These are phyloP conservation scores for Ceraclea dissimilis DNA, from an alignment of 2,888 invertebrate species.

Conservation along the genomic window DNA sequence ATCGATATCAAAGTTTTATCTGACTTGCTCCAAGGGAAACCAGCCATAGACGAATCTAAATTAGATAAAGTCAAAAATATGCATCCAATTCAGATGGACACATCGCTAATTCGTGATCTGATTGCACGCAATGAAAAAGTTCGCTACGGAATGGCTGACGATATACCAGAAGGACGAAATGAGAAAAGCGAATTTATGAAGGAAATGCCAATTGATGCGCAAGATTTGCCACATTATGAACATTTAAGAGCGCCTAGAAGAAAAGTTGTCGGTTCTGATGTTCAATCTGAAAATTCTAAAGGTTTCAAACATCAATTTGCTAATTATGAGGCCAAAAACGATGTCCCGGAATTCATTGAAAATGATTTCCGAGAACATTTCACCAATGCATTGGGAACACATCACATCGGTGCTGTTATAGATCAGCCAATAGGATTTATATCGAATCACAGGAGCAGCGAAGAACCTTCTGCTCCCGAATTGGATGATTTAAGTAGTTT, in stretches of 20 bases:
- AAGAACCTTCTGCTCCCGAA: conserved; percentile 6
- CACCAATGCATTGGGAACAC: conserved; percentile 26
- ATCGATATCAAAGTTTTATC: conserved; percentile 44
- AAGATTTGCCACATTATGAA: neutral
- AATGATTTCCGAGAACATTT: conserved; percentile 20
- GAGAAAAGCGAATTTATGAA: too few relatives aligned
- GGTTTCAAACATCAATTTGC: neutral
- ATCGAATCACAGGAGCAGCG: conserved; percentile 12
- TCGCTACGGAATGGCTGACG: too few relatives aligned
- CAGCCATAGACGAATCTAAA: conserved; percentile 36
- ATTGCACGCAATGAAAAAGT: neutral
- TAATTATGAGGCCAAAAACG: neutral
- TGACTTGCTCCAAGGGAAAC: conserved; percentile 44
- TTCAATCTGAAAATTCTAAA: neutral
- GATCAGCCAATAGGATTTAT: conserved; percentile 31
- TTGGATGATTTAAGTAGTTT: neutral
- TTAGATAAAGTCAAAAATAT: conserved; percentile 30
- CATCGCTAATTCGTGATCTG: conserved; percentile 1
- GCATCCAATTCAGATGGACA: conserved; percentile 17
- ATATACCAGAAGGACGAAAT: too few relatives aligned
- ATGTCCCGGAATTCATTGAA: conserved; percentile 16
- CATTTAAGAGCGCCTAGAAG: conserved; percentile 1
- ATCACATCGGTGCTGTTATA: conserved; percentile 45
- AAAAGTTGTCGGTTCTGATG: conserved; percentile 1
- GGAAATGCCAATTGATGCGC: neutral